Evolutionary conservation across 2,113 vertebrate species (phyloP), one percentile per base, ranked within the genome.

Genomic region (Cyphomyrus discorhynchus): DNA sequence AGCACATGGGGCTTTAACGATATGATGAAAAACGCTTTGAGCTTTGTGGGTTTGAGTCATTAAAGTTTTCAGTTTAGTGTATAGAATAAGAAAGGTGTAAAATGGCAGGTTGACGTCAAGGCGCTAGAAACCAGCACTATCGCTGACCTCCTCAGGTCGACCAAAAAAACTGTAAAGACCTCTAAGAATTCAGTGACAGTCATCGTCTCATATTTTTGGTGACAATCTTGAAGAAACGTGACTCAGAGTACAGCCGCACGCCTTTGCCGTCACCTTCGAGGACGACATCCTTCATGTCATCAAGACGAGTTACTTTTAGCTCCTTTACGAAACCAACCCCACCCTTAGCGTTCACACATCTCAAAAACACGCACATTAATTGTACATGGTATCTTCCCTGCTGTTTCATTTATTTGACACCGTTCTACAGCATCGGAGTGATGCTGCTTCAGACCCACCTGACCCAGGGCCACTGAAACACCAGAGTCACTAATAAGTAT

Each of bases 251-350:
- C 3, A 24, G 9, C 21, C 13, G 6, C 8, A 10, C 15, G 85
- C 85, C 27, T 31, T 53, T 8, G 49, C 31, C 9, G 31, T 5
- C 21, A 35, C 8, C 11, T 45, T 86, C 10, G n/a, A 35, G 31
- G 45, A 24, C 21, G 1, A 62, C 19, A 7, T 89, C 35, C 2
- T 42, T 9, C 46, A 17, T 27, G 66, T 62, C 58, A 27, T 53
- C 50, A 87, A 17, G 21, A 52, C 1, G 19, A 24, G n/a, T 5
- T 80, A 87, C 50, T 87, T 90, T 87, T 90, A 87, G 85, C 17
- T 47, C 52, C 49, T 53, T 10, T 53, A 87, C 27, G 31, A 85
- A 89, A 89, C 39, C 42, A 89, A 53, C 80, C 80, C 39, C 89
- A 62, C 77, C 89, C 89, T 52, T 39, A 10, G 5, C 31, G n/a